Conservation (phyloP, 2,888 invertebrate genomes). For the Cryptocephalus moraei region DNA sequence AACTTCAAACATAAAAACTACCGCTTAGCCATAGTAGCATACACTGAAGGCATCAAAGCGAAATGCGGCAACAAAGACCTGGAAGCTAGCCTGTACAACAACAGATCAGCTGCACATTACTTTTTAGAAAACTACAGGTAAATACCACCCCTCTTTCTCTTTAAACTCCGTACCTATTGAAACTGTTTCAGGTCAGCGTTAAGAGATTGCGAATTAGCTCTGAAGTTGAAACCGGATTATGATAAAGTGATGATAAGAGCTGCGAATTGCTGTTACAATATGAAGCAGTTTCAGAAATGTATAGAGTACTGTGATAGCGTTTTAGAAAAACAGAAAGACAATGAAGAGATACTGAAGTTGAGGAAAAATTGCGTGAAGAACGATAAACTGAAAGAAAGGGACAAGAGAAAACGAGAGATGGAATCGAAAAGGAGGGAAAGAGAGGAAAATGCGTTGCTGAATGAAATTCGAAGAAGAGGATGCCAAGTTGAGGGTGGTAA, state of each 20-base stretch:
- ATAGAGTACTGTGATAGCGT: conserved; percentile 62
- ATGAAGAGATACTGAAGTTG: conserved; percentile 46
- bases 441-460: conserved; percentile 37
- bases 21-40: conserved; percentile 66
- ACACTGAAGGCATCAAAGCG: conserved; percentile 80
- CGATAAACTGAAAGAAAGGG: conserved; percentile 44
- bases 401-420: conserved; percentile 44
- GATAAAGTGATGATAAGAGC: conserved; percentile 67
- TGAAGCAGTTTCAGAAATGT: conserved; percentile 60
- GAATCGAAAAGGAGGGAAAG: conserved; percentile 37
- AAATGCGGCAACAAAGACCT: conserved; percentile 58
- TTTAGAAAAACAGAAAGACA: conserved; percentile 45
- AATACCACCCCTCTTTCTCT: neutral
- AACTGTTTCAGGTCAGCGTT: conserved; percentile 51
- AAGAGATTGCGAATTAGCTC: conserved; percentile 68
- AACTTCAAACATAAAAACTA: conserved; percentile 93
- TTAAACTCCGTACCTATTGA: neutral
- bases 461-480: conserved; percentile 37
- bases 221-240: conserved; percentile 66
- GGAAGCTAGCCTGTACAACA: conserved; percentile 78
- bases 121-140: conserved; percentile 71
- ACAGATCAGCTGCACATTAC: conserved; percentile 83
- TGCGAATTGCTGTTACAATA: conserved; percentile 59
- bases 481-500: conserved; percentile 36
- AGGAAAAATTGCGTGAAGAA: conserved; percentile 43